Conservation (phyloP, 2,113 vertebrate genomes). For the Salvelinus namaycush region DNA sequence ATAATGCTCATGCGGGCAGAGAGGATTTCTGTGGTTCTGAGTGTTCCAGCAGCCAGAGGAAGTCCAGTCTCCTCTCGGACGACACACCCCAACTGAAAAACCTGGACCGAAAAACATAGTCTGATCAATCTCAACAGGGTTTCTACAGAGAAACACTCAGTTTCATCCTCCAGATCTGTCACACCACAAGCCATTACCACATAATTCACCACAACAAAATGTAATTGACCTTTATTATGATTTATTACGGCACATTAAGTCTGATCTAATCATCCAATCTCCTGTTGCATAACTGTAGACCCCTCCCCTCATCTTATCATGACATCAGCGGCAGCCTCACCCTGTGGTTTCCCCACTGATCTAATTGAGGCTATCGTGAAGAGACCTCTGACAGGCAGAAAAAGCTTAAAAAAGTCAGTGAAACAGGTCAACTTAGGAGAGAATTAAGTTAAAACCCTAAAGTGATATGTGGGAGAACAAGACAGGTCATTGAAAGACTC, state of each 20-base stretch:
- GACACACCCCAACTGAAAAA: background rate
- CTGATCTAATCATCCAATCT: background rate
- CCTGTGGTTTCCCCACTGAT: background rate
- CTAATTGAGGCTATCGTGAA: background rate
- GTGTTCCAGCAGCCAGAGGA: background rate
- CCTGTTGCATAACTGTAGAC: background rate
- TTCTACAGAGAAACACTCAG: background rate
- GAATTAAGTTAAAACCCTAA: background rate
- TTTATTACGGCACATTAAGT: background rate
- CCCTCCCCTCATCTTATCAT: background rate
- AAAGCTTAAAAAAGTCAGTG: background rate
- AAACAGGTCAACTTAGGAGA: background rate
- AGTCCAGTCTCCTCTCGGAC: background rate
- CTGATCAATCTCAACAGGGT: background rate
- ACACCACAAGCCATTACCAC: background rate
- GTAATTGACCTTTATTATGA: background rate
- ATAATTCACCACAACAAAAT: background rate
- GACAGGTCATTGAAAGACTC: background rate
- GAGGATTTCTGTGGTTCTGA: background rate
- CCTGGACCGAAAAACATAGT: background rate
- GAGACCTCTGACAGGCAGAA: background rate
- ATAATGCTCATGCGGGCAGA: background rate
- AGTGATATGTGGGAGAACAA: background rate
- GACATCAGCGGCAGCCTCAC: background rate
- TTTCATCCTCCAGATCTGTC: background rate